phyloP scores from a whole-genome alignment of 2,797 vertebrate genomes.

The Triplophysa yarkandensis region DNA sequence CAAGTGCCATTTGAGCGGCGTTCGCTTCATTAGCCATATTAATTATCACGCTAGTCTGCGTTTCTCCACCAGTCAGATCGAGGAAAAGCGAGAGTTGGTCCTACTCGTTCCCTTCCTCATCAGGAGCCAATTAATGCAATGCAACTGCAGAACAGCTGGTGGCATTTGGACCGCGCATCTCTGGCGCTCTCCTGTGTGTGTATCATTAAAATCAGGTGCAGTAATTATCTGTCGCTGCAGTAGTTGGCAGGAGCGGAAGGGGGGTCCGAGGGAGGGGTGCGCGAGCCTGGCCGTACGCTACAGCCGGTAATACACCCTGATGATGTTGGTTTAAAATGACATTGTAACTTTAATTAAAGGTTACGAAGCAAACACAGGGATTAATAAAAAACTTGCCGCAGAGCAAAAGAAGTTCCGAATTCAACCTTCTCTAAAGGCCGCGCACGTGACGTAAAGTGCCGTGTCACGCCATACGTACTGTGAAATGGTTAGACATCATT shows the following conservation, averaged over 20 bases:
- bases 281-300: conserved; percentile 75
- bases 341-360: conserved; percentile 82
- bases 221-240: conserved; percentile 81
- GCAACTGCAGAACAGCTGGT: conserved; percentile 84
- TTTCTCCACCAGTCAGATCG: conserved; percentile 78
- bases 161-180: conserved; percentile 86
- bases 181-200: conserved; percentile 81
- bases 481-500: not conserved
- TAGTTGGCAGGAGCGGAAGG: conserved; percentile 83
- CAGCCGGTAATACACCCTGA: conserved; percentile 76
- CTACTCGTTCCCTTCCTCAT: conserved; percentile 64
- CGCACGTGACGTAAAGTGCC: too few species aligned
- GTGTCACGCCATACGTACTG: too few species aligned
- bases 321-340: conserved; percentile 84
- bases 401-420: conserved; percentile 28
- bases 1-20: conserved; percentile 74
- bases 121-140: conserved; percentile 85
- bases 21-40: conserved; percentile 79
- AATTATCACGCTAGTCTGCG: conserved; percentile 78
- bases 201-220: conserved; percentile 86
- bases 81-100: conserved; percentile 67
- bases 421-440: not conserved
- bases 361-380: conserved; percentile 60
- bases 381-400: conserved; percentile 53
- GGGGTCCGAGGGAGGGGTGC: conserved; percentile 74